Base-by-base conservation (phyloP, 1,140 invertebrate genomes). In the Brachionus sp. region DNA sequence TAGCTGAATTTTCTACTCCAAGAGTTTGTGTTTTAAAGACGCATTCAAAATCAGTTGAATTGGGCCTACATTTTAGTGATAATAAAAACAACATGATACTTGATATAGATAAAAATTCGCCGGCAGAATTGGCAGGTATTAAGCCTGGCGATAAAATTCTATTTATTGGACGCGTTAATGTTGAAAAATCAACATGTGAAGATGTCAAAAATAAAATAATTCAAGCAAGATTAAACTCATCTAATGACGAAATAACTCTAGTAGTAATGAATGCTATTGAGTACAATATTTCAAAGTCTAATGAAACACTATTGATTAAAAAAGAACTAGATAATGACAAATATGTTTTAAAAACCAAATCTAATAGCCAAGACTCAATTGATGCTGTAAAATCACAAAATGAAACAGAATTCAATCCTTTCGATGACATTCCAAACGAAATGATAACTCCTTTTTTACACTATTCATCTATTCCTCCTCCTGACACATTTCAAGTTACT, bases 201-300 rank as follows among this genome's bases (percentile, higher is more conserved):
- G 39, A 75, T 35, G 42, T 75, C 10, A 23, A 13, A 23, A 46
- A 29, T 39, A 75, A 75, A 46, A 19, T 75, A 25, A 75, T 10
- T 4, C 39, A 75, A 75, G 70, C 70, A 25, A 12, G 46, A 25
- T 5, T 33, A 5, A 75, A 13, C 13, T 46, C 70, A 13, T 44
- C 5, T 10, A 75, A 75, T n/a, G n/a, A 46, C 9, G 70, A 75
- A 33, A 19, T 75, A 2, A 46, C 39, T 3, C 9, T 75, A 42
- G 39, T 75, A 2, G 70, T 75, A 16, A 75, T 75, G 70, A 75
- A 75, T 75, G 70, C 70, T 19, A 75, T 75, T 75, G 70, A 75
- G 13, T 75, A 75, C 12, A 75, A 75, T 46, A 46, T 75, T 46
- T 75, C 44, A 33, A 75, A 75, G 12, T 44, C 70, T 13, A 75